A percentile compares a stretch with the other conserved stretches of the same genome.
phyloP scores from a whole-genome alignment of 2,888 invertebrate genomes.

The Chymomyza amoena region DNA sequence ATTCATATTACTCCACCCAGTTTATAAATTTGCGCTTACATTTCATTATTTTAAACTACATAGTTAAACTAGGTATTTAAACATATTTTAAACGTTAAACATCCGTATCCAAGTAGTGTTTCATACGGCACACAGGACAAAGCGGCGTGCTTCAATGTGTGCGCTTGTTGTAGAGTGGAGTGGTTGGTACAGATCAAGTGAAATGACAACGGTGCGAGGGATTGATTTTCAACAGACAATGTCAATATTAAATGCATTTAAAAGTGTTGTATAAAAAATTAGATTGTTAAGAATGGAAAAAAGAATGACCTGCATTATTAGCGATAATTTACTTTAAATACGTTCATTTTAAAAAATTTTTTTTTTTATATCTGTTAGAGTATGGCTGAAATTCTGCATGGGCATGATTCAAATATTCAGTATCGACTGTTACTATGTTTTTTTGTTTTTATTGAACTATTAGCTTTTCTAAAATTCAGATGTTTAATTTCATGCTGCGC shows the following conservation, averaged over 20 bases:
- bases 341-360: too few species aligned
- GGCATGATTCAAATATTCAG: too few species aligned
- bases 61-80: not conserved
- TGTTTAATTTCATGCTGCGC: too few species aligned
- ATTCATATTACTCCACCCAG: slow-evolving; percentile 78
- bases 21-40: slow-evolving; percentile 70
- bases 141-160: not conserved
- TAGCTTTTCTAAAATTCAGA: too few species aligned
- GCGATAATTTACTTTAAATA: too few species aligned
- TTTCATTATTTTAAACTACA: slow-evolving; percentile 46
- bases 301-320: not conserved
- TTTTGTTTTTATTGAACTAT: slow-evolving; percentile 8
- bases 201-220: not conserved
- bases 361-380: not conserved
- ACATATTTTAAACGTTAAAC: not conserved
- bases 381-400: slow-evolving; percentile 21
- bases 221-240: not conserved
- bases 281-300: not conserved
- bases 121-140: not conserved
- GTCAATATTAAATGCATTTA: not conserved
- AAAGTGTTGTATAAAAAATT: not conserved
- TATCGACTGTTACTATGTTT: slow-evolving; percentile 33
- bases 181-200: not conserved
- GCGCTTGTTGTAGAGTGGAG: not conserved
- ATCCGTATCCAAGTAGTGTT: not conserved